Evolutionary conservation across 2,113 vertebrate genomes (phyloP), one percentile per base, ranked within the genome.

Genomic region (Aegithalos caudatus): DNA sequence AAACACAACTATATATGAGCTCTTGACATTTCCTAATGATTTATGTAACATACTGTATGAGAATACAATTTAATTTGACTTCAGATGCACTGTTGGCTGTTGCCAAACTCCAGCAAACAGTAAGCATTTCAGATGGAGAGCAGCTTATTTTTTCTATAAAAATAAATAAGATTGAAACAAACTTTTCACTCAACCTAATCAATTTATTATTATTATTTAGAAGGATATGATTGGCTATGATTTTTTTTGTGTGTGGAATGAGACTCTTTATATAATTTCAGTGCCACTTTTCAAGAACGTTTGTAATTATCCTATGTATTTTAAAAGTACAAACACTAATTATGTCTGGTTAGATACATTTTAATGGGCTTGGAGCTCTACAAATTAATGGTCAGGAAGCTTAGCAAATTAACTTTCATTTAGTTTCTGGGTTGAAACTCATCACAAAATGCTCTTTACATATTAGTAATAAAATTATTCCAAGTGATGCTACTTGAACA

Each of bases 401-500:
- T 94, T 88, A 94, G 74, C 37, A 93, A 88, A 97, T 80, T 65
- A 95, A 87, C 57, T 86, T 78, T 65, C 65, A 79, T 97, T 97
- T 90, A 95, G 95, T 94, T 97, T 95, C 72, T 93, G 84, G 94
- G 93, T 97, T 96, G 88, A 87, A 92, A 96, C 70, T n/a, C 81
- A 80, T 95, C 97, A 96, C 98, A 97, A 95, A 97, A 97, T 96
- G 86, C 53, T 95, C 95, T 97, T 97, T 97, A 97, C 96, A 98
- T 80, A 95, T 95, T 94, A 90, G 96, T 96, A 93, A 97, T 98
- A 98, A 98, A 98, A 98, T 98, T 96, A 97, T 98, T 98, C 98
- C 98, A 97, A 98, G 98, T 97, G 98, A 99, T 98, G 98, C 98
- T 98, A 98, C 98, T 97, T 97, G 97, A 97, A 97, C 95, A 94